Conservation (phyloP, 2,888 invertebrate species). For the Lochmaea capreae region DNA sequence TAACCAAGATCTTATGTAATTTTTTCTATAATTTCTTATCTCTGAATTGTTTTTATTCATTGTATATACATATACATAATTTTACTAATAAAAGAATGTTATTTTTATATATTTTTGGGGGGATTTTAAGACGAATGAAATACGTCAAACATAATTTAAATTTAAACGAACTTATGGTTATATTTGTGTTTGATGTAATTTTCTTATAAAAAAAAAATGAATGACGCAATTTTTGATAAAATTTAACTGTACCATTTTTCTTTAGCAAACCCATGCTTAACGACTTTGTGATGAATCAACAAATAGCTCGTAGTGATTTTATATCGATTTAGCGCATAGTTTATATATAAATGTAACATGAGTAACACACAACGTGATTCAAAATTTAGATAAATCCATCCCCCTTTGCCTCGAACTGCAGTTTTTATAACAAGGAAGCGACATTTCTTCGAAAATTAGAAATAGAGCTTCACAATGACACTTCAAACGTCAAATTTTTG, state of each 20-base stretch:
- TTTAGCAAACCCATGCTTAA: constrained; percentile 36
- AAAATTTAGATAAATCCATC: neutral
- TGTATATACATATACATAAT: constrained; percentile 28
- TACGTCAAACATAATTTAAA: neutral
- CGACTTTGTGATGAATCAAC: constrained; percentile 38
- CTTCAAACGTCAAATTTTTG: too few species aligned
- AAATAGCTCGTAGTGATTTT: constrained; percentile 34
- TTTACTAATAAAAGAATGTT: constrained; percentile 25
- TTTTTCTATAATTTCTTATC: constrained; percentile 23
- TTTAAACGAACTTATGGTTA: neutral
- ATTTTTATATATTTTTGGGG: constrained; percentile 27
- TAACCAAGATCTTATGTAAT: constrained; percentile 44
- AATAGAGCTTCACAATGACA: too few species aligned
- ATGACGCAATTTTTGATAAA: constrained; percentile 25
- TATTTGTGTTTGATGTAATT: constrained; percentile 2
- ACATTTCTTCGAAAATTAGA: too few species aligned
- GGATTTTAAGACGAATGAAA: constrained; percentile 1
- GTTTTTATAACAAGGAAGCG: too few species aligned
- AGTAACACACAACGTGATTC: constrained; percentile 8
- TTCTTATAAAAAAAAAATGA: neutral
- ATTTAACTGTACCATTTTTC: constrained; percentile 20
- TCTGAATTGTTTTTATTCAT: constrained; percentile 27
- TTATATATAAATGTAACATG: constrained; percentile 32
- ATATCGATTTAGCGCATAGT: constrained; percentile 30
- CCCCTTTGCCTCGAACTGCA: too few species aligned